Evolutionary conservation across 2,113 vertebrate species (phyloP), one percentile per base, ranked within the genome.

Genomic region (Chunga burmeisteri): DNA sequence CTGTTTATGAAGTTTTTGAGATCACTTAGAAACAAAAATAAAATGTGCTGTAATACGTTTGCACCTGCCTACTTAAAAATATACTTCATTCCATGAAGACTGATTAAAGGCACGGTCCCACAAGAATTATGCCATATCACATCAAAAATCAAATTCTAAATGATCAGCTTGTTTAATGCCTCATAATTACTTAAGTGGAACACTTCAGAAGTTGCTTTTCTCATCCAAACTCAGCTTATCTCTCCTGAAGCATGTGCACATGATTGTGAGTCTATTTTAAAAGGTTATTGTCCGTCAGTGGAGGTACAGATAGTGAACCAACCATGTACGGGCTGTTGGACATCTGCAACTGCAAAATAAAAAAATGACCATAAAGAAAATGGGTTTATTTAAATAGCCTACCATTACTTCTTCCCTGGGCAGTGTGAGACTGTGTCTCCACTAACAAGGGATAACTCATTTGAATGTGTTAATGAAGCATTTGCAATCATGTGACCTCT

Each of bases 201-300:
- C 44, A n/a, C 40, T 83, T 92, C 20, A 90, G 52, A 84, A 74
- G 34, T 58, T 71, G 38, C 11, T 91, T 86, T 81, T 78, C 77
- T 81, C 77, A 67, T 81, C 44, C 68, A 87, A 47, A 63, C 18
- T 75, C 61, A 59, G 50, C 25, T 92, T 87, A 34, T 81, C 83
- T 88, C 30, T 80, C 59, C 26, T 71, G 66, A 13, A 95, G 30
- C 13, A 12, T 34, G 11, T 61, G 46, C 17, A 38, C 19, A 15
- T 40, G 36, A 81, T 15, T 83, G 21, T 26, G 55, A 79, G 29
- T 58, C 36, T 93, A 84, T 95, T 95, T 97, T 95, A 63, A 91
- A 90, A 66, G 11, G 8, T 66, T 73, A 14, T 53, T 77, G 91
- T 89, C 46, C 63, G 52, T 47, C 56, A 67, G 46, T 26, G 17